Evolutionary conservation across 2,797 vertebrate genomes (phyloP).

Genomic region (Notolepis coatsorum): DNA sequence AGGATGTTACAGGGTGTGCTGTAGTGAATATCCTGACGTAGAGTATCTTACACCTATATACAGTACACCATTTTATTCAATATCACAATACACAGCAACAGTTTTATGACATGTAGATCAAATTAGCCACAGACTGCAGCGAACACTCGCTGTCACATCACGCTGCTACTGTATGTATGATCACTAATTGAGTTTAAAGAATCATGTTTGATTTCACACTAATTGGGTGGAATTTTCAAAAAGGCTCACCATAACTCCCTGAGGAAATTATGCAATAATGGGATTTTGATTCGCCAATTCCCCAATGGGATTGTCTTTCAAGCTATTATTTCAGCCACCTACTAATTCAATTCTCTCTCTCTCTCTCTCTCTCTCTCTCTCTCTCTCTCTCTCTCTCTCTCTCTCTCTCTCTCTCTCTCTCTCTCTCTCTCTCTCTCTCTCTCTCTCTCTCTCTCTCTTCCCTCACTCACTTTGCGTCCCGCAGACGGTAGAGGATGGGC

Average conservation of each 20-base stretch:
- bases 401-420: conserved; percentile 9
- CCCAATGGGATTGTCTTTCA: conserved; percentile 55
- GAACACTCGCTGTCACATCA: conserved; percentile 16
- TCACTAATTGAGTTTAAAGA: conserved; percentile 46
- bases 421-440: conserved; percentile 9
- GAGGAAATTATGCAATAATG: conserved; percentile 70
- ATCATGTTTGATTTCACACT: conserved; percentile 64
- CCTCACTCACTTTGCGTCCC: conserved; percentile 12
- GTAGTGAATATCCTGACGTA: conserved; percentile 18
- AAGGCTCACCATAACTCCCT: conserved; percentile 49
- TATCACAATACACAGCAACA: conserved; percentile 2
- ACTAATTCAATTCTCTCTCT: conserved; percentile 38
- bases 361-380: conserved; percentile 1
- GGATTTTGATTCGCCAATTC: conserved; percentile 65
- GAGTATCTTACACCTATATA: neutral
- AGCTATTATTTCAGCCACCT: conserved; percentile 51
- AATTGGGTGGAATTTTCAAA: conserved; percentile 65
- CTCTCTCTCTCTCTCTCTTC: conserved; percentile 5
- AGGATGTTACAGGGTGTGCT: conserved; percentile 4
- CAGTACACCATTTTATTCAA: neutral
- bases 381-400: neutral
- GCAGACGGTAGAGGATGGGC: conserved; percentile 99
- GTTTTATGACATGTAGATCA: neutral
- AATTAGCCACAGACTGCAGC: neutral
- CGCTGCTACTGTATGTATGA: conserved; percentile 44